Percentiles rank a stretch among this genome's conserved stretches.
These are phyloP conservation scores for Melanotaenia nigrans DNA, from an alignment of 2,797 vertebrate species.

Conservation along the genomic window DNA sequence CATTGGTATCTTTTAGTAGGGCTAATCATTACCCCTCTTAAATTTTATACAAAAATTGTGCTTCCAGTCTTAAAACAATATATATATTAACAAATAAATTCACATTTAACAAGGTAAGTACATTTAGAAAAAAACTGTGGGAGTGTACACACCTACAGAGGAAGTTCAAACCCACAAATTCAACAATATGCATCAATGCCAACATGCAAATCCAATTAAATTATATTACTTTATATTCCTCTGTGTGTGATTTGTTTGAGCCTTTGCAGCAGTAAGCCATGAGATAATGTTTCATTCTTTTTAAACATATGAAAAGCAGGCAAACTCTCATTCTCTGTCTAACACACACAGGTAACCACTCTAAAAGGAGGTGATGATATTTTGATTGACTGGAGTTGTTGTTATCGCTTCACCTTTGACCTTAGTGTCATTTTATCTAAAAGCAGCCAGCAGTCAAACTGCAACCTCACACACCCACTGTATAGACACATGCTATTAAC, in stretches of 20 bases:
- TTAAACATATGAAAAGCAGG: conserved; percentile 19
- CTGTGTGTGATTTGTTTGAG: conserved; percentile 4
- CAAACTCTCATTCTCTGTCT: background rate
- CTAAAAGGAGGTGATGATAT: conserved; percentile 38
- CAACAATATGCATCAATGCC: conserved; percentile 2
- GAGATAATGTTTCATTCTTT: conserved; percentile 9
- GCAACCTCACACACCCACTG: conserved; percentile 7
- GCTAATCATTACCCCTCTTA: conserved; percentile 14
- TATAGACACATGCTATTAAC: conserved; percentile 6
- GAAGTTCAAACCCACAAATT: conserved; percentile 2
- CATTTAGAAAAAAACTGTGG: background rate
- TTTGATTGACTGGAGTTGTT: conserved; percentile 47
- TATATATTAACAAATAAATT: no score
- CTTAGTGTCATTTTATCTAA: conserved; percentile 43
- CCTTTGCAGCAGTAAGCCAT: conserved; percentile 23
- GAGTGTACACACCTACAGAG: background rate
- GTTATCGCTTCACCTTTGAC: conserved; percentile 47
- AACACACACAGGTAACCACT: background rate
- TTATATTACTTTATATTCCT: background rate
- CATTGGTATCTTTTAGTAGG: conserved; percentile 2
- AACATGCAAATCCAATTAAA: conserved; percentile 2
- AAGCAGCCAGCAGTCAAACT: conserved; percentile 34
- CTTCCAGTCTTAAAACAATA: conserved; percentile 1
- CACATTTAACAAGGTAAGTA: background rate
- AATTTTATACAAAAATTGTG: background rate